Evolutionary conservation across 2,888 invertebrate species (phyloP).

Genomic region (Labia minor): DNA sequence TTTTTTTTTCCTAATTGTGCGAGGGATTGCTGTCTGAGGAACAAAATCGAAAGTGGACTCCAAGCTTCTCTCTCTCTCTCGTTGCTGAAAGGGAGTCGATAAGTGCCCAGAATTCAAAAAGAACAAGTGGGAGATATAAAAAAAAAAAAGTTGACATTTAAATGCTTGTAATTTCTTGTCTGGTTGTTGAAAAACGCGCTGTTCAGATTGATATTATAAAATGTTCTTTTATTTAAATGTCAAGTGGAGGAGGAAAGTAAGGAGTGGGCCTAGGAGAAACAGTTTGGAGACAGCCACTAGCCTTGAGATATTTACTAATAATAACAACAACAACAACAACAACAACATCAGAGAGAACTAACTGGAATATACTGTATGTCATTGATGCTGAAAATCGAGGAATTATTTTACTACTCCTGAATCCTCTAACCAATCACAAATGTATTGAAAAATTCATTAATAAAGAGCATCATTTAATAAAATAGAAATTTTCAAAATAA

Average conservation of each 20-base stretch:
- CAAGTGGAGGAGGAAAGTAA: constrained; percentile 1
- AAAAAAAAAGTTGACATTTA: constrained; percentile 3
- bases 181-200: background rate
- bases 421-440: too few species aligned
- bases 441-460: too few species aligned
- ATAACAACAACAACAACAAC: background rate
- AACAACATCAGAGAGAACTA: background rate
- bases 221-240: background rate
- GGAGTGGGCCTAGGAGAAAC: constrained; percentile 3
- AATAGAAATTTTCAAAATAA: too few species aligned
- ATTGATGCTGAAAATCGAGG: too few species aligned
- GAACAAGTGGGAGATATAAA: background rate
- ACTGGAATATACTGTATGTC: background rate
- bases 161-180: constrained; percentile 5
- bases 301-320: constrained; percentile 13
- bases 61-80: background rate
- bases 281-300: constrained; percentile 13
- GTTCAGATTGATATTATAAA: background rate
- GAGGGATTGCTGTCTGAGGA: too few species aligned
- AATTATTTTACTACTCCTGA: too few species aligned
- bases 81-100: background rate
- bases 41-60: background rate
- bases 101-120: background rate
- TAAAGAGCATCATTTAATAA: too few species aligned
- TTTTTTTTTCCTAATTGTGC: too few species aligned